Evolutionary conservation across 2,888 invertebrate genomes (phyloP), one percentile per base, ranked within the genome.

Genomic region (Vesta saturnalis): DNA sequence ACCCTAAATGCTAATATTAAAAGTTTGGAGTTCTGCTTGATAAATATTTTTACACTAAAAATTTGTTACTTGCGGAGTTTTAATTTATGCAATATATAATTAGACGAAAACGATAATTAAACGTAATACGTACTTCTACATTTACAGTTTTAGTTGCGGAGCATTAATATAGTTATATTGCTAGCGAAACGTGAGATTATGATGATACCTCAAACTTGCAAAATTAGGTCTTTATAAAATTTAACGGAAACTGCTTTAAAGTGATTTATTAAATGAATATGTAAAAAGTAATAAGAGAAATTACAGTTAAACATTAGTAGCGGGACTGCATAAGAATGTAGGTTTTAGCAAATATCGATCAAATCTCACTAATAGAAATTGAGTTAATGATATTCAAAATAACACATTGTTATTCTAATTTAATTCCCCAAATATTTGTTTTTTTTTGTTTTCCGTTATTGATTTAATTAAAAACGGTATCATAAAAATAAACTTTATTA

Each of bases 261-360:
- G 52, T 19, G 52, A 52, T 52, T 52, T 18, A 52, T 52, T 52
- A 52, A 49, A 52, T 52, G 52, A 52, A 52, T 52, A 52, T 52
- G 52, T 52, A 52, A 52, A 52, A 52, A 52, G 52, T 52, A 52
- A 52, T 52, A 52, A 52, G 52, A 52, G 19, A 52, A 52, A 12
- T 19, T 52, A 52, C 52, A 52, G 52, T 52, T 52, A 52, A 52
- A 52, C 52, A 52, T 19, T 18, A 18, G 10, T 52, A 52, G 52
- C 52, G 52, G 52, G 52, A 52, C 19, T 52, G n/a, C 49, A 18
- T 2, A 12, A 6, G 39, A 39, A 52, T 19, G 21, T 18, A 52
- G 52, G 52, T 52, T 52, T 21, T 3, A 49, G n/a, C 12, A 19
- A 49, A 52, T 49, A 52, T 52, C 52, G 52, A 52, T 52, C 52